These are phyloP conservation scores for Habroteleia sp. DNA, from an alignment of 2,888 invertebrate species.

Conservation along the genomic window DNA sequence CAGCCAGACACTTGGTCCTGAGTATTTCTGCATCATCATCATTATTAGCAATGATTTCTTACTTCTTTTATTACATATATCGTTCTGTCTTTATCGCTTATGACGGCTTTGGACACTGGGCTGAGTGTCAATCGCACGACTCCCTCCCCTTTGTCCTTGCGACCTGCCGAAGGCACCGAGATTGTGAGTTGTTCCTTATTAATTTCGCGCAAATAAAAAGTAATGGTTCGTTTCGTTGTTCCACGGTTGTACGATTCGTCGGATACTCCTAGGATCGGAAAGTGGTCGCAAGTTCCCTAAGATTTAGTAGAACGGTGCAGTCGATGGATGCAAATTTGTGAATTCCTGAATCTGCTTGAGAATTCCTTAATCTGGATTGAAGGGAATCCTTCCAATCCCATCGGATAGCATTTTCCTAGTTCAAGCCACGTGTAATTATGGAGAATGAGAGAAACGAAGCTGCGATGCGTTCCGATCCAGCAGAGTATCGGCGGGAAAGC, in stretches of 20 bases:
- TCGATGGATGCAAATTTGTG: too few relatives aligned
- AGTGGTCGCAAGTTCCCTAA: too few relatives aligned
- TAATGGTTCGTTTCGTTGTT: conserved; percentile 11
- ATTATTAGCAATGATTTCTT: conserved; percentile 58
- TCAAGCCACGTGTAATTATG: too few relatives aligned
- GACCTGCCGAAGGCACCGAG: conserved; percentile 63
- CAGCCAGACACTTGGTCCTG: conserved; percentile 81
- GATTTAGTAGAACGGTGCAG: too few relatives aligned
- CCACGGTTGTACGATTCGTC: conserved; percentile 19
- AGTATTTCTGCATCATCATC: conserved; percentile 79
- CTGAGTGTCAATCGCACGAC: conserved; percentile 51
- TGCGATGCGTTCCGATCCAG: too few relatives aligned
- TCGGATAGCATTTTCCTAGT: too few relatives aligned
- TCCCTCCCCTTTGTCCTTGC: conserved; percentile 40
- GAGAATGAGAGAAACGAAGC: too few relatives aligned
- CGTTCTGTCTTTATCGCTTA: conserved; percentile 60
- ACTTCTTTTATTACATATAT: conserved; percentile 58
- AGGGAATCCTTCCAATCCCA: too few relatives aligned
- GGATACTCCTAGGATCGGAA: conserved; percentile 9
- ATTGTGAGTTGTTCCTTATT: conserved; percentile 28
- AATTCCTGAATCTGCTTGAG: too few relatives aligned
- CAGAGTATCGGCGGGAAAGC: too few relatives aligned
- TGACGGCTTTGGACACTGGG: conserved; percentile 65
- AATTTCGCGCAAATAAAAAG: conserved; percentile 14
- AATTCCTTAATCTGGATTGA: too few relatives aligned